Conservation (phyloP, 2,797 vertebrate genomes). For the Sebastes hubbsi region DNA sequence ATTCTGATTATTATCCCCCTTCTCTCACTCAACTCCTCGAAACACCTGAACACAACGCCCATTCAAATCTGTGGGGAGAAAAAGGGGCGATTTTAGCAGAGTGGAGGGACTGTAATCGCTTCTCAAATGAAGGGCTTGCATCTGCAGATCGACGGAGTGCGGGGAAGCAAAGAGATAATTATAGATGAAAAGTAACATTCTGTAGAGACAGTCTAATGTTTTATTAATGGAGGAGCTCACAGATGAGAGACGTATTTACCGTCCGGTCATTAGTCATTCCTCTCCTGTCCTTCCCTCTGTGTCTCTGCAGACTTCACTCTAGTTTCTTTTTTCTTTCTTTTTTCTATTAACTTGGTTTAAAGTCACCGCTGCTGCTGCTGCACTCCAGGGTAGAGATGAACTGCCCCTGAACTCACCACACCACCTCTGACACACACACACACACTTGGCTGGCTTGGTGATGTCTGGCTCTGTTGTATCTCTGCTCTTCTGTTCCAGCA, state of each 20-base stretch:
- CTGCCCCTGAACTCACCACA: slow-evolving; percentile 48
- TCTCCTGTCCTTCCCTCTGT: background rate
- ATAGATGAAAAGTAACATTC: slow-evolving; percentile 31
- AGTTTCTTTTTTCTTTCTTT: background rate
- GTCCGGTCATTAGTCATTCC: slow-evolving; percentile 22
- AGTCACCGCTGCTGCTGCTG: background rate
- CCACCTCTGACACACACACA: background rate
- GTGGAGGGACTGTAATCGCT: background rate
- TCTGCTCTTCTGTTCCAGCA: background rate
- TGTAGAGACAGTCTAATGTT: slow-evolving; percentile 35
- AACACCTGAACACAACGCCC: background rate
- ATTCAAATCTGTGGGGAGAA: background rate
- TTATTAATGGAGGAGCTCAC: slow-evolving; percentile 43
- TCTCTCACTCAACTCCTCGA: background rate
- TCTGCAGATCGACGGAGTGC: background rate
- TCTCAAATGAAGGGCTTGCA: background rate
- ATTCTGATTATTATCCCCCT: background rate
- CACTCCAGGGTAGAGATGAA: slow-evolving; percentile 37
- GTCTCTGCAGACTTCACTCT: slow-evolving; percentile 10
- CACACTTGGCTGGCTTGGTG: background rate
- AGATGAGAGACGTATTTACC: slow-evolving; percentile 35
- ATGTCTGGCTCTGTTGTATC: slow-evolving; percentile 1
- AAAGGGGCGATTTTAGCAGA: background rate
- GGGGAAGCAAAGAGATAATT: slow-evolving; percentile 16
- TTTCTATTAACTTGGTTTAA: background rate